Conservation (phyloP, 2,888 invertebrate species). For the Noctuana brunneofusca region DNA sequence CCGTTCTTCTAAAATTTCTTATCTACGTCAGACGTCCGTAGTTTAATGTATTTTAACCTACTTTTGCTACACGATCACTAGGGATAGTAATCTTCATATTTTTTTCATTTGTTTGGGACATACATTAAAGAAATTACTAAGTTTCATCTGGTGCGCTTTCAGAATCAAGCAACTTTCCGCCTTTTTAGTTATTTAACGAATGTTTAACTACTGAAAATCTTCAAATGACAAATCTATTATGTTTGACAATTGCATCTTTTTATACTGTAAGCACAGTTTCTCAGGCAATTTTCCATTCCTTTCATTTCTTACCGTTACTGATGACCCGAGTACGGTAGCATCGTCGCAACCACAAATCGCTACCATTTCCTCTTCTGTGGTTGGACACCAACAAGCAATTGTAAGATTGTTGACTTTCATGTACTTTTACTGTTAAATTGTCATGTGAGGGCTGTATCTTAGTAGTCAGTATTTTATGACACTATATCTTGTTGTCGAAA, state of each 20-base stretch:
- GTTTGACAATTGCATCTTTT: neutral
- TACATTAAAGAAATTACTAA: too few relatives aligned
- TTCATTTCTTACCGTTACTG: slow-evolving; percentile 25
- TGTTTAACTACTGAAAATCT: neutral
- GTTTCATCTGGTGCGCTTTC: too few relatives aligned
- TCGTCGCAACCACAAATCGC: slow-evolving; percentile 23
- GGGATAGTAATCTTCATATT: too few relatives aligned
- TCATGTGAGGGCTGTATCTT: neutral
- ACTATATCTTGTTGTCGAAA: neutral
- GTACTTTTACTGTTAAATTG: slow-evolving; percentile 10
- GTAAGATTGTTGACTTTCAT: slow-evolving; percentile 26
- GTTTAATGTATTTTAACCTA: neutral
- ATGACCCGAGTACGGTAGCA: slow-evolving; percentile 15
- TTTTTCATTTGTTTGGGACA: too few relatives aligned
- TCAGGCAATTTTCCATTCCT: slow-evolving; percentile 3
- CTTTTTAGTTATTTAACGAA: too few relatives aligned
- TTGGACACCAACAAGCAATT: slow-evolving; percentile 13
- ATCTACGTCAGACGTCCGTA: too few relatives aligned
- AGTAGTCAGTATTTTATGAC: neutral
- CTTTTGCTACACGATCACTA: neutral
- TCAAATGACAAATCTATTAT: neutral
- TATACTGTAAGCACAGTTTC: neutral
- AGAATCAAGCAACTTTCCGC: too few relatives aligned
- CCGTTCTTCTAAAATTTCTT: too few relatives aligned
- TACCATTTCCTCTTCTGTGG: slow-evolving; percentile 22